Percentiles rank a stretch among this genome's conserved stretches.
Evolutionary conservation across 2,888 invertebrate species (phyloP).

Genomic region (Bellardia pandia): DNA sequence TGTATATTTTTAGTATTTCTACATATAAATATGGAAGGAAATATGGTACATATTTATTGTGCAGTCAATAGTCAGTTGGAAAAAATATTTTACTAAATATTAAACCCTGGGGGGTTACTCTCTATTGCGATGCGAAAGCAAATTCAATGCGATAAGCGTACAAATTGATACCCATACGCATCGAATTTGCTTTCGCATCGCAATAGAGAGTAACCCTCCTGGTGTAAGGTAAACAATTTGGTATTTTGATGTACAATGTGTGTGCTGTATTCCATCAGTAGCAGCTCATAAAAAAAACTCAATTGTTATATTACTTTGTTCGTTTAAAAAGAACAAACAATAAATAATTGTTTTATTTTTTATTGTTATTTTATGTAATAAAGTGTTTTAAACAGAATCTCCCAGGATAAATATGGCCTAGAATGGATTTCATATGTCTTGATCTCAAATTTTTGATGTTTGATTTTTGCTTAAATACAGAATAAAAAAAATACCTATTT

Average conservation of each 20-base stretch:
- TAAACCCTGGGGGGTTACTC: too few relatives aligned
- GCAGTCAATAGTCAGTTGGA: too few relatives aligned
- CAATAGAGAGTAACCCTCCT: too few relatives aligned
- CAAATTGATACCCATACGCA: too few relatives aligned
- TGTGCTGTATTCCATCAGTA: slow-evolving; percentile 44
- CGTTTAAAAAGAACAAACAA: not conserved
- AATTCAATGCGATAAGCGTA: too few relatives aligned
- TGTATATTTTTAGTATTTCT: too few relatives aligned
- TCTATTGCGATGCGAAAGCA: too few relatives aligned
- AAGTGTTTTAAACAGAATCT: not conserved
- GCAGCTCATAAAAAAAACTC: slow-evolving; percentile 47
- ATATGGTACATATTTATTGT: too few relatives aligned
- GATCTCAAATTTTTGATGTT: not conserved
- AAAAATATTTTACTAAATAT: too few relatives aligned
- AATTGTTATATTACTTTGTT: not conserved
- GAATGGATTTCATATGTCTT: not conserved
- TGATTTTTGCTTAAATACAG: not conserved
- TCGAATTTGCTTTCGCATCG: too few relatives aligned
- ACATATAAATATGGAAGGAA: too few relatives aligned
- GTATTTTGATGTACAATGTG: not conserved
- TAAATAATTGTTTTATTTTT: slow-evolving; percentile 13
- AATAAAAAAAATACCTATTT: not conserved
- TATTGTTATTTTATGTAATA: slow-evolving; percentile 2
- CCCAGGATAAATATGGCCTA: not conserved
- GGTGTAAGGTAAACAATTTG: not conserved